phyloP scores from a whole-genome alignment of 1,140 invertebrate species.

The Argopecten irradians region DNA sequence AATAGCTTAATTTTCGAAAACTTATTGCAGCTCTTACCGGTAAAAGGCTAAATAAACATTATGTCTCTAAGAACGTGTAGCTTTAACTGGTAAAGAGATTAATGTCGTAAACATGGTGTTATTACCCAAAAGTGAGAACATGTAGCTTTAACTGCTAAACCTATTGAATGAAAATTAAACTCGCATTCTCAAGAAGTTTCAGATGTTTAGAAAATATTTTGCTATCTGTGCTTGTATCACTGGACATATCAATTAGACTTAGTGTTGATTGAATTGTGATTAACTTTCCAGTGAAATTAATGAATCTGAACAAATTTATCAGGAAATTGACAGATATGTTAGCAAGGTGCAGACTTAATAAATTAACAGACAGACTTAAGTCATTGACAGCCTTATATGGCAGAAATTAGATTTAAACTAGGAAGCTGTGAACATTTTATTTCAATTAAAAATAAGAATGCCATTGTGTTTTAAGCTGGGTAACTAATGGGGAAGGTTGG shows the following conservation, averaged over 20 bases:
- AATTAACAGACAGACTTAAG: not conserved
- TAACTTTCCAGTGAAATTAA: not conserved
- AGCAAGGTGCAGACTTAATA: not conserved
- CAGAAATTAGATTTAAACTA: not conserved
- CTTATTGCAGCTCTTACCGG: not conserved
- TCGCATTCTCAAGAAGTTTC: not conserved
- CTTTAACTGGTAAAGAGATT: not conserved
- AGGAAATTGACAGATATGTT: not conserved
- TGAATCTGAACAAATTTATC: too few species aligned
- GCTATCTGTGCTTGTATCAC: not conserved
- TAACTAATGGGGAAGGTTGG: not conserved
- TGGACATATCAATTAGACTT: not conserved
- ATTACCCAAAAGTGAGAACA: too few species aligned
- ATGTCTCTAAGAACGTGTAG: not conserved
- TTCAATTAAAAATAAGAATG: not conserved
- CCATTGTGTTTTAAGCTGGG: not conserved
- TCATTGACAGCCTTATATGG: not conserved
- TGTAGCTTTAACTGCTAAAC: not conserved
- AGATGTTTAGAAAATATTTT: not conserved
- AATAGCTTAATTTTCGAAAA: not conserved
- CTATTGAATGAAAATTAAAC: not conserved
- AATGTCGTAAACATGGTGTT: too few species aligned
- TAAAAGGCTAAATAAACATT: not conserved
- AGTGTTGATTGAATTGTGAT: not conserved
- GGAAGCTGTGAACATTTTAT: not conserved